Evolutionary conservation across 2,888 invertebrate genomes (phyloP).

Genomic region (Eristalis intricaria): DNA sequence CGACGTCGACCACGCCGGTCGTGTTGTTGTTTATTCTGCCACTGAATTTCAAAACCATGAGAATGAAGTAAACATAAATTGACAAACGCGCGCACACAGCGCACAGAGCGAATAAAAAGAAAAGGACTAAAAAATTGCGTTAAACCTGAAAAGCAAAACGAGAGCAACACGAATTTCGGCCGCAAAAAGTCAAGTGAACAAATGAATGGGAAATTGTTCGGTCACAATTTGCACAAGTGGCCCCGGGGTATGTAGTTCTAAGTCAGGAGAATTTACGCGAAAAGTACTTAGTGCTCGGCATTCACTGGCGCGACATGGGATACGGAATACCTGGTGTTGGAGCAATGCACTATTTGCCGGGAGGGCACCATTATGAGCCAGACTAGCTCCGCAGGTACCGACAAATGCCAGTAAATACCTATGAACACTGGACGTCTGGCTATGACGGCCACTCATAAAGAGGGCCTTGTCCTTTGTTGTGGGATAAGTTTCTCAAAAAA

Average conservation of each 20-base stretch:
- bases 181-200: slow-evolving; percentile 17
- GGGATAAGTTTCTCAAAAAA: slow-evolving; percentile 9
- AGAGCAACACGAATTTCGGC: neutral
- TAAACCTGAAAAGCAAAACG: neutral
- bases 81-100: slow-evolving; percentile 32
- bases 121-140: neutral
- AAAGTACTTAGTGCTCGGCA: slow-evolving; percentile 19
- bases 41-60: slow-evolving; percentile 36
- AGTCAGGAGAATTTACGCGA: slow-evolving; percentile 33
- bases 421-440: slow-evolving; percentile 32
- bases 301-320: neutral
- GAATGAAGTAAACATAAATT: slow-evolving; percentile 46
- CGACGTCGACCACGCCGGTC: neutral
- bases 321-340: slow-evolving; percentile 8
- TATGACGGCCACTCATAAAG: slow-evolving; percentile 32
- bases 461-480: slow-evolving; percentile 61
- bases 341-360: slow-evolving; percentile 1
- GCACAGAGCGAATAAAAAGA: neutral
- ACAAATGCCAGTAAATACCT: slow-evolving; percentile 13
- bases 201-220: slow-evolving; percentile 43
- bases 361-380: slow-evolving; percentile 1
- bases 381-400: slow-evolving; percentile 7
- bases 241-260: slow-evolving; percentile 7
- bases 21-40: slow-evolving; percentile 37
- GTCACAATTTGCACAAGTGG: slow-evolving; percentile 33